Evolutionary conservation across 2,888 invertebrate species (phyloP).

Genomic region (Agonopterix subpropinquella): DNA sequence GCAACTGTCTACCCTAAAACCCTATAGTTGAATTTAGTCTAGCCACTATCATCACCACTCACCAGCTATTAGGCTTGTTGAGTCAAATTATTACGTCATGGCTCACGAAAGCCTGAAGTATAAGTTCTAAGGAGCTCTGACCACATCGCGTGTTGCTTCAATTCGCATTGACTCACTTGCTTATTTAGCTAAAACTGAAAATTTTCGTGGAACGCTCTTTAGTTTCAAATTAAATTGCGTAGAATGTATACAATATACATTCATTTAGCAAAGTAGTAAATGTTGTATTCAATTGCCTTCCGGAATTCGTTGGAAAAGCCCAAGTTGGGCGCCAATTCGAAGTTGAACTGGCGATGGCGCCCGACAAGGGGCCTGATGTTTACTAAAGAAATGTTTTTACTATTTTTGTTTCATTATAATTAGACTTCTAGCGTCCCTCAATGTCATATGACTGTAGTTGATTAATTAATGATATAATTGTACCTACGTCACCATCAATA

Average conservation of each 20-base stretch:
- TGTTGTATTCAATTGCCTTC: no score
- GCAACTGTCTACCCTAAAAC: background rate
- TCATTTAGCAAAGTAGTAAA: no score
- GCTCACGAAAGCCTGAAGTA: background rate
- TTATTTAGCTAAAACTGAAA: slow-evolving; percentile 10
- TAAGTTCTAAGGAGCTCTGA: slow-evolving; percentile 4
- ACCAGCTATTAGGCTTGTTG: background rate
- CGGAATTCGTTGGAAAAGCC: background rate
- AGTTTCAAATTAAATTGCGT: no score
- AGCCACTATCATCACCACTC: background rate
- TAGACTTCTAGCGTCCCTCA: no score
- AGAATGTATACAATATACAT: no score
- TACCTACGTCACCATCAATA: no score
- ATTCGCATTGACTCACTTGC: slow-evolving; percentile 17
- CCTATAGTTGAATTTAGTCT: background rate
- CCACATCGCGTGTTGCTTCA: slow-evolving; percentile 21
- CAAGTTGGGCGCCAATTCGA: background rate
- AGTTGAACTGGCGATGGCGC: background rate
- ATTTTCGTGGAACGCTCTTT: background rate
- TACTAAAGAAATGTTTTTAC: background rate
- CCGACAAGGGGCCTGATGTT: background rate
- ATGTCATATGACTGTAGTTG: no score
- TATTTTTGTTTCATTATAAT: no score
- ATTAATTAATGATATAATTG: no score
- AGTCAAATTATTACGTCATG: background rate